Evolutionary conservation across 2,797 vertebrate genomes (phyloP).

Genomic region (Furcifer pardalis): DNA sequence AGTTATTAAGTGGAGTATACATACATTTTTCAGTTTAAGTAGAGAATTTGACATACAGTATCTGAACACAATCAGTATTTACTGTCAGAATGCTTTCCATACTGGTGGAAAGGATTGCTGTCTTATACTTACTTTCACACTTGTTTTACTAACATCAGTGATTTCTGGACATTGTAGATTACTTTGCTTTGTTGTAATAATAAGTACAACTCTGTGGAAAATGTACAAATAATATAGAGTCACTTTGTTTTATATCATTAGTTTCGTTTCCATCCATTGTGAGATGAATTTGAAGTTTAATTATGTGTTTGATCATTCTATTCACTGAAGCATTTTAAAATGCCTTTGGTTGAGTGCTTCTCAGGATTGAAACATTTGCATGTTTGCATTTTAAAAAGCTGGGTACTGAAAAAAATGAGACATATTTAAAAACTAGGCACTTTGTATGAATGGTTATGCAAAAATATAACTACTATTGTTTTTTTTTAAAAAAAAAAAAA

Average conservation of each 20-base stretch:
- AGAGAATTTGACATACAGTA: slow-evolving; percentile 2
- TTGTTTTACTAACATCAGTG: slow-evolving; percentile 25
- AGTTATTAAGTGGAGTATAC: background rate
- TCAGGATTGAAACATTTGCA: slow-evolving; percentile 34
- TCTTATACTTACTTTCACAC: slow-evolving; percentile 1
- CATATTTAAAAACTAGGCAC: slow-evolving; percentile 46
- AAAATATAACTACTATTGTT: slow-evolving; percentile 1
- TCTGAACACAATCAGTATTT: slow-evolving; percentile 28
- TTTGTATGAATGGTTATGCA: slow-evolving; percentile 23
- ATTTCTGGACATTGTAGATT: slow-evolving; percentile 30
- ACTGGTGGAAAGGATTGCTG: background rate
- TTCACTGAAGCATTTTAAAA: slow-evolving; percentile 51
- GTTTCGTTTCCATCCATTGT: slow-evolving; percentile 54
- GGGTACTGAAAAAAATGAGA: slow-evolving; percentile 35
- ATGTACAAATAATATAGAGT: slow-evolving; percentile 17
- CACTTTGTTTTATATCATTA: slow-evolving; percentile 48
- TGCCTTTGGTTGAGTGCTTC: slow-evolving; percentile 23
- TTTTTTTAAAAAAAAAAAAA: no score
- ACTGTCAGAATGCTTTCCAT: background rate
- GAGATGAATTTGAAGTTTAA: slow-evolving; percentile 55
- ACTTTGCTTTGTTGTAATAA: slow-evolving; percentile 32
- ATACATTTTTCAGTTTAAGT: slow-evolving; percentile 6
- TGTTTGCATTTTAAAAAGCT: slow-evolving; percentile 51
- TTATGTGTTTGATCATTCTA: slow-evolving; percentile 58
- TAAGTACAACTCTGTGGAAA: slow-evolving; percentile 41